Percentiles rank a stretch among this genome's conserved stretches.
These are phyloP conservation scores for Chitala chitala DNA, from an alignment of 2,113 vertebrate genomes.

Conservation along the genomic window DNA sequence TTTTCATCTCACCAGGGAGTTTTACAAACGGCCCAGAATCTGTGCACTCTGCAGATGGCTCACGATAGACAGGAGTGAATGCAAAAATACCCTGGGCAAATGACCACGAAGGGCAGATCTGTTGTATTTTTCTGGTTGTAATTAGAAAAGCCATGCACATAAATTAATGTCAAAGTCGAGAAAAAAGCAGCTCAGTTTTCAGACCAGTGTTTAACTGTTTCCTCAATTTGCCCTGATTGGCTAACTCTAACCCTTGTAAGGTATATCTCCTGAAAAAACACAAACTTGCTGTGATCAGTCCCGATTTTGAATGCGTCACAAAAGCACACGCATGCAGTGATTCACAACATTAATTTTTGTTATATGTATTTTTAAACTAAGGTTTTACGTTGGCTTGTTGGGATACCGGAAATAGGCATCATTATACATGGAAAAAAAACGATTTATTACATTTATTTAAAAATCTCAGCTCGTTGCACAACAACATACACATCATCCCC, in stretches of 20 bases:
- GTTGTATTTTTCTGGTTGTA: conserved; percentile 9
- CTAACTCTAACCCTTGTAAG: background rate
- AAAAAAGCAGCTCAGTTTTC: conserved; percentile 29
- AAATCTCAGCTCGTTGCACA: too few relatives aligned
- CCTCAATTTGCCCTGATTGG: background rate
- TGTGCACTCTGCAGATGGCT: background rate
- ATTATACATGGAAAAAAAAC: too few relatives aligned
- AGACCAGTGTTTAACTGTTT: background rate
- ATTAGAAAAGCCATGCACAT: conserved; percentile 26
- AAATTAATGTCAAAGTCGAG: conserved; percentile 34
- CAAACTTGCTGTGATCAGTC: background rate
- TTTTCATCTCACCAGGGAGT: conserved; percentile 13
- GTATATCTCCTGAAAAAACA: background rate
- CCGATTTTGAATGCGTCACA: background rate
- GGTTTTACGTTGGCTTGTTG: too few relatives aligned
- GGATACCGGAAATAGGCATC: too few relatives aligned
- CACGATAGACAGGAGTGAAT: conserved; percentile 23
- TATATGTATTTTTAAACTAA: too few relatives aligned
- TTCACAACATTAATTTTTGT: too few relatives aligned
- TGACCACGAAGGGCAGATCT: conserved; percentile 24
- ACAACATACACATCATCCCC: background rate
- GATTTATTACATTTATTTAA: too few relatives aligned
- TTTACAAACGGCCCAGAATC: conserved; percentile 21
- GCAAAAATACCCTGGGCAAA: conserved; percentile 12
- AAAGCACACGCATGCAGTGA: background rate